phyloP scores from a whole-genome alignment of 2,888 invertebrate species.

The Phytoseiulus persimilis region DNA sequence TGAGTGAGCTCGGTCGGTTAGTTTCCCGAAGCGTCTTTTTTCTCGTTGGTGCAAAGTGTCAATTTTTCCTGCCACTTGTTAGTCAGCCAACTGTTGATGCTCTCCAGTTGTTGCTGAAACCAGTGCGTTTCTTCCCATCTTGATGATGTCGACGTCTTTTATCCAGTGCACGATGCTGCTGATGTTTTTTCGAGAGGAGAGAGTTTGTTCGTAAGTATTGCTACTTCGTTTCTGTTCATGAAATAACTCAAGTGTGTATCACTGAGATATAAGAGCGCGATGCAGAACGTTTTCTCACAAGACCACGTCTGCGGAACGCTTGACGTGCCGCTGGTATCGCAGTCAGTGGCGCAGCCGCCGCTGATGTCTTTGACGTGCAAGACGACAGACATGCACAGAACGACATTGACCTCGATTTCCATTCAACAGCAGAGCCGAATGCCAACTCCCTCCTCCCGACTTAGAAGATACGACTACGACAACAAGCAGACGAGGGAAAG shows the following conservation, averaged over 20 bases:
- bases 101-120: neutral
- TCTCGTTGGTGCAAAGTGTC: neutral
- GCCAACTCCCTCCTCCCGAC: neutral
- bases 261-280: neutral
- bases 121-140: neutral
- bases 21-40: no score
- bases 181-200: neutral
- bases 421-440: neutral
- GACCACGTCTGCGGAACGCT: neutral
- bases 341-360: neutral
- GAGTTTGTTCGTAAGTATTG: neutral
- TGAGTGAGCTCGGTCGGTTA: no score
- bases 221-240: neutral
- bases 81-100: neutral
- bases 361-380: neutral
- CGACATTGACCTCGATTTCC: constrained; percentile 5
- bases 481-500: neutral
- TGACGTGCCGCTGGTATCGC: neutral
- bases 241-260: neutral
- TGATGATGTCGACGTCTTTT: neutral
- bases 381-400: neutral
- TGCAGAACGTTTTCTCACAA: neutral
- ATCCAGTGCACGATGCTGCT: neutral
- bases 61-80: neutral
- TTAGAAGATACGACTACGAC: neutral